phyloP scores from a whole-genome alignment of 2,888 invertebrate genomes.

The Globia sparganii region DNA sequence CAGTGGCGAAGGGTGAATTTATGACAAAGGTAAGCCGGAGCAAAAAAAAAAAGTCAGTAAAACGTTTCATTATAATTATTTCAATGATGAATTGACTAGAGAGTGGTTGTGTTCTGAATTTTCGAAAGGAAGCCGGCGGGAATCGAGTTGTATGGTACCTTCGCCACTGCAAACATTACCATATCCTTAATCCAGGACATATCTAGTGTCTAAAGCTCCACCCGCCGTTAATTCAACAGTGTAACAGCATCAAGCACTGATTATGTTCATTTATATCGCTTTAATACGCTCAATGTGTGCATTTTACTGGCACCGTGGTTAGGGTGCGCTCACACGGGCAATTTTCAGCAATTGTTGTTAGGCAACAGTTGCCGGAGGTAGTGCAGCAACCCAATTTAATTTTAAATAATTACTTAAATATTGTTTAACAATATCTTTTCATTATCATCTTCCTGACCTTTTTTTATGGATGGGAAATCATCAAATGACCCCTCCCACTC shows the following conservation, averaged over 20 bases:
- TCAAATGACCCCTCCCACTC: no score
- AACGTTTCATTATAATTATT: no score
- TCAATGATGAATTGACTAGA: no score
- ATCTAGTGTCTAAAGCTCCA: neutral
- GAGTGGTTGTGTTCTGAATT: no score
- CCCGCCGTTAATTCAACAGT: neutral
- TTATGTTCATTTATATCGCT: conserved; percentile 48
- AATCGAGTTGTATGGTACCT: no score
- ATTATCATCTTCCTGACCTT: neutral
- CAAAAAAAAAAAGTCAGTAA: no score
- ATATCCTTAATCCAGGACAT: neutral
- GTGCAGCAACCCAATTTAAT: neutral
- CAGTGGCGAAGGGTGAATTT: no score
- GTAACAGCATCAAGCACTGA: conserved; percentile 25
- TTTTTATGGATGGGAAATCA: no score
- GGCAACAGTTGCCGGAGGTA: neutral
- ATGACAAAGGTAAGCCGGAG: no score
- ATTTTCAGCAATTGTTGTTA: neutral
- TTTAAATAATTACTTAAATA: neutral
- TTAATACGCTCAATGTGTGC: conserved; percentile 30
- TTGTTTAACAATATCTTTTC: neutral
- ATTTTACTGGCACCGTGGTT: conserved; percentile 19
- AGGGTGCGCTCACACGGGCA: neutral
- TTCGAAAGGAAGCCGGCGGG: no score
- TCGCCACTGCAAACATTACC: no score